phyloP scores from a whole-genome alignment of 2,113 vertebrate species.

The Oreocharis arfaki region DNA sequence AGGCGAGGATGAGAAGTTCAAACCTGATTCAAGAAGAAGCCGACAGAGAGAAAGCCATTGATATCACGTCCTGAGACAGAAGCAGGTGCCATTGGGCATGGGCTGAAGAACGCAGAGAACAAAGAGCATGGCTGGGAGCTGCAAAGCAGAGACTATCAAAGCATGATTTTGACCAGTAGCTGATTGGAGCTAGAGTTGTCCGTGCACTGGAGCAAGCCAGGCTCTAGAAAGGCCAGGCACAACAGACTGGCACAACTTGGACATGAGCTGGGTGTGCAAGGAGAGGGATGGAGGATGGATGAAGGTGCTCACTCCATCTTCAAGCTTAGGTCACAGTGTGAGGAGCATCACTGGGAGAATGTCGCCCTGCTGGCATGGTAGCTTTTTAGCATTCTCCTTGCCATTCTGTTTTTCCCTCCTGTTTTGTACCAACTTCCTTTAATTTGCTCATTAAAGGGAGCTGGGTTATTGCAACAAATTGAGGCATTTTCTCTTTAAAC shows the following conservation, averaged over 20 bases:
- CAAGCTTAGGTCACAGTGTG: fast-evolving
- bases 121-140: background rate
- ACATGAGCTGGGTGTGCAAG: background rate
- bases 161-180: background rate
- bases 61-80: background rate
- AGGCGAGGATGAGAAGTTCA: background rate
- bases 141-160: background rate
- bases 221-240: background rate
- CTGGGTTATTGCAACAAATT: background rate
- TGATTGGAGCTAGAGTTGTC: background rate
- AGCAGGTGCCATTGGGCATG: background rate
- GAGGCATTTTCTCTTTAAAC: conserved; percentile 33
- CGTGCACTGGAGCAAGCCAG: background rate
- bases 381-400: background rate
- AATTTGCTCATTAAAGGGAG: background rate
- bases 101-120: background rate
- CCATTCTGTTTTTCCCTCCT: background rate
- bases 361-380: fast-evolving
- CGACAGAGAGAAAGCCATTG: background rate
- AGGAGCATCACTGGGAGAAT: background rate
- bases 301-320: background rate
- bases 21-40: background rate
- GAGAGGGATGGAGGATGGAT: background rate
- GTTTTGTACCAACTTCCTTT: background rate
- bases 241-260: background rate